Evolutionary conservation across 2,797 vertebrate species (phyloP).

Genomic region (Acipenser transmontanus): DNA sequence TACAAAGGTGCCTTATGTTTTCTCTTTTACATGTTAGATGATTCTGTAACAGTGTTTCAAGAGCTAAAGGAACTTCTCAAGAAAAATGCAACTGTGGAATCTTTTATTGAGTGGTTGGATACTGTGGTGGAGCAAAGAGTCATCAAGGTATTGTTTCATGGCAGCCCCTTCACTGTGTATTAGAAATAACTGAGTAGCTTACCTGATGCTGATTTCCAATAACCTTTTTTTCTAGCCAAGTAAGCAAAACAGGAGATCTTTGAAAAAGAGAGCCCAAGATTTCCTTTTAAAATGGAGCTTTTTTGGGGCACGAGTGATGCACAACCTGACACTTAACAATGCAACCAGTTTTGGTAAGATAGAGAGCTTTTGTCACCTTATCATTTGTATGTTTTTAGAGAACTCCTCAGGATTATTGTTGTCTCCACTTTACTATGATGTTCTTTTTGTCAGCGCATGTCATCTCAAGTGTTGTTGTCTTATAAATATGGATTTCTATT

Average conservation of each 20-base stretch:
- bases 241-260: slow-evolving; percentile 85
- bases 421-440: too few species aligned
- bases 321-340: slow-evolving; percentile 95
- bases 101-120: slow-evolving; percentile 97
- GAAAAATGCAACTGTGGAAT: slow-evolving; percentile 95
- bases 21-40: slow-evolving; percentile 61
- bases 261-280: slow-evolving; percentile 94
- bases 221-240: slow-evolving; percentile 67
- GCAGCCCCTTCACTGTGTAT: slow-evolving; percentile 5
- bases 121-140: slow-evolving; percentile 95
- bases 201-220: slow-evolving; percentile 9
- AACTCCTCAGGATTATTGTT: too few species aligned
- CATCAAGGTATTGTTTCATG: slow-evolving; percentile 76
- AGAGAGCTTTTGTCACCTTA: not conserved
- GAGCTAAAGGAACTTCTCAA: slow-evolving; percentile 95
- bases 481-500: too few species aligned
- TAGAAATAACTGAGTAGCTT: not conserved
- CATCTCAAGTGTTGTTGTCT: too few species aligned
- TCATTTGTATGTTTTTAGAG: too few species aligned
- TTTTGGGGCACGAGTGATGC: slow-evolving; percentile 97
- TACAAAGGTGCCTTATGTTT: slow-evolving; percentile 25
- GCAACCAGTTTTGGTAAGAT: slow-evolving; percentile 88
- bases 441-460: too few species aligned
- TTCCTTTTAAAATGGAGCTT: slow-evolving; percentile 98
- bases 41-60: slow-evolving; percentile 87